phyloP scores from a whole-genome alignment of 2,888 invertebrate genomes.

The Campoplex capitator region DNA sequence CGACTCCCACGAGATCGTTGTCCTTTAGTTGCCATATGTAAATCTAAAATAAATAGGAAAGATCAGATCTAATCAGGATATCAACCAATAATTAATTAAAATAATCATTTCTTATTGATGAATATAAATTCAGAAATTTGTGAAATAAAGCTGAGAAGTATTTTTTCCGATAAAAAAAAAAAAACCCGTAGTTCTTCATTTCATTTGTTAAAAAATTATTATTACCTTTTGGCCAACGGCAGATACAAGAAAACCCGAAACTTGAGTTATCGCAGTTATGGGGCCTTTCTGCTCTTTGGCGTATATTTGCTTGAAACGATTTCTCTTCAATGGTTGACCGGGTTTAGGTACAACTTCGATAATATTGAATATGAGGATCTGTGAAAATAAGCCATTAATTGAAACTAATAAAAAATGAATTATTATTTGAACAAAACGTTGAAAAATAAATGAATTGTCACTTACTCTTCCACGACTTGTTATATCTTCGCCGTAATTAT shows the following conservation, averaged over 20 bases:
- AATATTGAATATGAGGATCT: slow-evolving; percentile 96
- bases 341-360: slow-evolving; percentile 99
- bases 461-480: slow-evolving; percentile 95
- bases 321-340: slow-evolving; percentile 98
- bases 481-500: slow-evolving; percentile 99
- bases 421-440: slow-evolving; percentile 36
- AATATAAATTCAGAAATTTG: neutral
- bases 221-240: slow-evolving; percentile 99
- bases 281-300: slow-evolving; percentile 99
- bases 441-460: slow-evolving; percentile 58
- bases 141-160: neutral
- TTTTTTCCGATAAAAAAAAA: too few relatives aligned
- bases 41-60: slow-evolving; percentile 86
- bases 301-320: slow-evolving; percentile 98
- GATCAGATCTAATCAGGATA: slow-evolving; percentile 11
- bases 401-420: slow-evolving; percentile 10
- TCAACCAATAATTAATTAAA: neutral
- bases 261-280: slow-evolving; percentile 97
- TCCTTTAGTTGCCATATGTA: slow-evolving; percentile 99
- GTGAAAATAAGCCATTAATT: slow-evolving; percentile 69
- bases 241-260: slow-evolving; percentile 96
- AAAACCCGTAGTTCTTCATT: too few relatives aligned
- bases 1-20: slow-evolving; percentile 97
- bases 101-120: neutral
- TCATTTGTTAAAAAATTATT: neutral